Conservation (phyloP, 2,113 vertebrate species). For the Thomomys bottae region DNA sequence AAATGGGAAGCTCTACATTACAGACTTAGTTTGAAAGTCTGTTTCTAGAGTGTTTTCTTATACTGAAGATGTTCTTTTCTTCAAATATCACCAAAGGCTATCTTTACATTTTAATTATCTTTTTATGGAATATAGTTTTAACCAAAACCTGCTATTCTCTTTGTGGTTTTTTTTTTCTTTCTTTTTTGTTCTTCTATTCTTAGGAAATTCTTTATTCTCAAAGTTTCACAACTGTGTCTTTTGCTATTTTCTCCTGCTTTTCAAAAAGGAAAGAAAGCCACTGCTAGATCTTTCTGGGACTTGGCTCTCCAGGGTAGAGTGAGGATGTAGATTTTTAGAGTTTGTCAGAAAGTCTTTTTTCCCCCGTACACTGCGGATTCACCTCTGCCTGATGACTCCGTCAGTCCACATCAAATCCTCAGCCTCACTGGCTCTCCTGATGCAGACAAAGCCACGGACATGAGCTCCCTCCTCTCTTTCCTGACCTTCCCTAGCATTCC, state of each 20-base stretch:
- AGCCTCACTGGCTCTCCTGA: background rate
- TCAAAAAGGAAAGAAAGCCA: slow-evolving; percentile 11
- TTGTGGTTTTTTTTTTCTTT: background rate
- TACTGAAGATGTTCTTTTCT: slow-evolving; percentile 14
- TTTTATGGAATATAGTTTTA: slow-evolving; percentile 19
- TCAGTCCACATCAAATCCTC: background rate
- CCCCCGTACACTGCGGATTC: background rate
- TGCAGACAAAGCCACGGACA: accelerated
- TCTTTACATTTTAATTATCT: slow-evolving; percentile 8
- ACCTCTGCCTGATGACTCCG: background rate
- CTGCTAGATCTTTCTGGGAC: background rate
- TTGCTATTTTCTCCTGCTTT: slow-evolving; percentile 40
- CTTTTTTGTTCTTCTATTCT: slow-evolving; percentile 48
- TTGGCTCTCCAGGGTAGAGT: background rate
- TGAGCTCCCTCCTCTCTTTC: background rate
- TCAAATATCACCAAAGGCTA: background rate
- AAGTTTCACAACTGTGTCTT: slow-evolving; percentile 39
- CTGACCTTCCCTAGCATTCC: background rate
- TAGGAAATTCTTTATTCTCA: slow-evolving; percentile 23
- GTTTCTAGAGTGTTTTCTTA: slow-evolving; percentile 14
- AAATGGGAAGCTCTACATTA: slow-evolving; percentile 1
- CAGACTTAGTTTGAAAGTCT: background rate
- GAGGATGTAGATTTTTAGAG: slow-evolving; percentile 16
- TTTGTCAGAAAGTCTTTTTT: slow-evolving; percentile 41
- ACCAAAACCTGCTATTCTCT: slow-evolving; percentile 34